A percentile compares a stretch with the other conserved stretches of the same genome.
These are phyloP conservation scores for Sminthurinus aureus DNA, from an alignment of 2,888 invertebrate genomes.

Conservation along the genomic window DNA sequence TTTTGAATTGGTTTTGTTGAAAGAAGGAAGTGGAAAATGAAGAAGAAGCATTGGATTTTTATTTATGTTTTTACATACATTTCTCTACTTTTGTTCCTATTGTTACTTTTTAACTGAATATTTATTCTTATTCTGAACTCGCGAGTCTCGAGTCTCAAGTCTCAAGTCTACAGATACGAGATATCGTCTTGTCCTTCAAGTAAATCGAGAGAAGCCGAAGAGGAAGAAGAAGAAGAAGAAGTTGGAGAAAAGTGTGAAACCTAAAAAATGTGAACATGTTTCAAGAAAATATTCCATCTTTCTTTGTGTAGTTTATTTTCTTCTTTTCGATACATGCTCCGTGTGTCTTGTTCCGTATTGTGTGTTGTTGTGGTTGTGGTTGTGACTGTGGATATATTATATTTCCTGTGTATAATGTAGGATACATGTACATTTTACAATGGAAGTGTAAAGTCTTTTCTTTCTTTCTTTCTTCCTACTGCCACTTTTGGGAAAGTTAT, in stretches of 20 bases:
- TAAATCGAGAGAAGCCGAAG: background rate
- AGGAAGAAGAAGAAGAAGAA: background rate
- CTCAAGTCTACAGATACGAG: background rate
- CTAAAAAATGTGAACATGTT: background rate
- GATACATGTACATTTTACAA: background rate
- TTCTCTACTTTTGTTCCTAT: conserved; percentile 14
- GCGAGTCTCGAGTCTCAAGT: too few species aligned
- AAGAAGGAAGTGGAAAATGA: background rate
- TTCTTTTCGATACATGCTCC: background rate
- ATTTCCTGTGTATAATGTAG: background rate
- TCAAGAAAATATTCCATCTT: background rate
- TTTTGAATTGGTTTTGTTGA: conserved; percentile 7
- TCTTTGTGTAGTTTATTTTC: background rate
- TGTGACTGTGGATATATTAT: too few species aligned
- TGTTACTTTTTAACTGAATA: conserved; percentile 13
- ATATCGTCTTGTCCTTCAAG: background rate
- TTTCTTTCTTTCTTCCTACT: background rate
- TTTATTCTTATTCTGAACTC: background rate
- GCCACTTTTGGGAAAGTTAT: background rate
- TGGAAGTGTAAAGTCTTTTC: background rate
- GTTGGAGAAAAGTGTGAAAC: background rate
- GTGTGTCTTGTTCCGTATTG: too few species aligned
- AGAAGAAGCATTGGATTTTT: conserved; percentile 15
- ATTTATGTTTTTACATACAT: conserved; percentile 23
- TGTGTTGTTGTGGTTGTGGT: too few species aligned